Base-by-base conservation (phyloP, 2,888 invertebrate species). In the Drosophila meridiana region DNA sequence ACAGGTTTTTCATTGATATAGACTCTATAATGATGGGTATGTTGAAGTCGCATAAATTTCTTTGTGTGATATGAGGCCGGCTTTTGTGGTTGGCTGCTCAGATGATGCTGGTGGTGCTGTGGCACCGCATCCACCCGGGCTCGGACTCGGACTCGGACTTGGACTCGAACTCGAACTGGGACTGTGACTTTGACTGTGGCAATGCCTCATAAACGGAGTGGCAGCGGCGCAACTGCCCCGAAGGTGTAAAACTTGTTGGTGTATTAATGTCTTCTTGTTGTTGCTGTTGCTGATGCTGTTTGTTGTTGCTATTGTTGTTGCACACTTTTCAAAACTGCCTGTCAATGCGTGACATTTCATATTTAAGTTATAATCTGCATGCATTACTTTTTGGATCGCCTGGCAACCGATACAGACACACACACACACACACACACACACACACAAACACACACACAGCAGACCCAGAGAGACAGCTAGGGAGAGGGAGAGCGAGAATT, bases 341-440 rank as follows among this genome's bases (percentile, higher is more conserved):
- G 87, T 90, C 87, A 87, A 87, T 87, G 87, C 89, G 90, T 87
- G 87, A 87, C 90, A 90, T 90, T 90, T 87, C 90, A 90, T 87
- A 87, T 90, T 87, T 87, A 90, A 87, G 89, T 88, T 88, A 88
- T 90, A 90, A 88, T 88, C 87, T 87, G 89, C 87, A 87, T 90
- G 87, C 83, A 88, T 88, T 88, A 90, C 89, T 71, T 85, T 74
- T 78, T 74, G 71, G 72, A 70, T 71, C 69, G 66, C 60, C 62
- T 48, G 68, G 43, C 74, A 8, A 56, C 61, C 74, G 48, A 71
- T 56, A 65, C 5, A 59, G 6, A 30, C 36, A 14, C 28, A 42
- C 55, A 42, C 28, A 57, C 32, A 20, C 14, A 52, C 28, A 57
- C 32, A 20, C 14, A 52, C 9, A 57, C 30, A 20, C 30, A 40